Percentiles rank a stretch among this genome's conserved stretches.
These are phyloP conservation scores for Stictocephala bisonia DNA, from an alignment of 2,888 invertebrate species.

Conservation along the genomic window DNA sequence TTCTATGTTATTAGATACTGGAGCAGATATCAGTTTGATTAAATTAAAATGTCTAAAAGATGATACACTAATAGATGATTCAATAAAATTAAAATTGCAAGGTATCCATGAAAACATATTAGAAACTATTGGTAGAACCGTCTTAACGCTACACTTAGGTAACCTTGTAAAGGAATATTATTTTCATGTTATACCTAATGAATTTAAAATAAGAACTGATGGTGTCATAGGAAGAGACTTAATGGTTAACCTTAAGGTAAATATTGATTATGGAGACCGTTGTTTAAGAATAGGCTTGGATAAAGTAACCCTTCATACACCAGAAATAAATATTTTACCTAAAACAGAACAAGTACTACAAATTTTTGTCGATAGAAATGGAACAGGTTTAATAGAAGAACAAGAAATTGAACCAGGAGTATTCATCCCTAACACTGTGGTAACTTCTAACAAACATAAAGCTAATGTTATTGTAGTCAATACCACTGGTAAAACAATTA, in stretches of 20 bases:
- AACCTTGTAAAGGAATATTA: neutral
- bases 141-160: neutral
- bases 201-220: neutral
- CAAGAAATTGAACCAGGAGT: slow-evolving; percentile 1
- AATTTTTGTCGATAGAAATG: neutral
- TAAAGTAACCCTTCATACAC: neutral
- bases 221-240: neutral
- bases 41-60: neutral
- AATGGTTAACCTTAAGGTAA: neutral
- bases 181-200: neutral
- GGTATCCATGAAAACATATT: neutral
- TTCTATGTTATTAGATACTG: neutral
- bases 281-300: neutral
- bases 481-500: neutral
- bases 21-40: neutral
- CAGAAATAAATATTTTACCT: no score
- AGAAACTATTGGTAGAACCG: neutral
- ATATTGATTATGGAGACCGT: neutral
- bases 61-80: neutral
- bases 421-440: neutral
- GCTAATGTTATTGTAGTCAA: neutral
- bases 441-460: neutral
- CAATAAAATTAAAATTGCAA: neutral
- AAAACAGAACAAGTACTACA: neutral
- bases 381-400: slow-evolving; percentile 13